Evolutionary conservation across 2,113 vertebrate species (phyloP).

Genomic region (Polypterus bichir): DNA sequence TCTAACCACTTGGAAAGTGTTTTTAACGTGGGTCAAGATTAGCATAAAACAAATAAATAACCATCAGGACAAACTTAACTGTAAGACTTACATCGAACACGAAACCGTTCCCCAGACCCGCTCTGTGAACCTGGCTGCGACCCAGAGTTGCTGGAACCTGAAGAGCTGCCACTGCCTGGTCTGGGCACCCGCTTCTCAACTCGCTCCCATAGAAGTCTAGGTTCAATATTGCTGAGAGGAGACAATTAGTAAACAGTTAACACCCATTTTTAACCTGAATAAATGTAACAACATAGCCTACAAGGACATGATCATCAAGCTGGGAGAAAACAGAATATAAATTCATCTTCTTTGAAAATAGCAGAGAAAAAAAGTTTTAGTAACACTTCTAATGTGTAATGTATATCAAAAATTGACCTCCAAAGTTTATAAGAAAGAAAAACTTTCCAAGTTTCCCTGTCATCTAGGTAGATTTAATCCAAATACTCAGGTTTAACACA

Average conservation of each 20-base stretch:
- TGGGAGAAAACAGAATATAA: no score
- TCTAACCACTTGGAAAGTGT: no score
- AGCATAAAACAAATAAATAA: not conserved
- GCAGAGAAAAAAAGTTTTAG: constrained; percentile 1
- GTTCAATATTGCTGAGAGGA: constrained; percentile 67
- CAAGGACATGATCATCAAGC: no score
- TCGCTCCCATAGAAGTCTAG: constrained; percentile 84
- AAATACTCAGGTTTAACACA: no score
- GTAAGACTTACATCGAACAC: constrained; percentile 73
- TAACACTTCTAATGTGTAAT: no score
- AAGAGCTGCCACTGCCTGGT: constrained; percentile 83
- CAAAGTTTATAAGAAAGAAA: no score
- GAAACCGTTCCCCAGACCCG: constrained; percentile 81
- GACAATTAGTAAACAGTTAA: not conserved
- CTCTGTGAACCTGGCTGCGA: constrained; percentile 83
- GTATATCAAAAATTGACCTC: no score
- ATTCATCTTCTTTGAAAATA: no score
- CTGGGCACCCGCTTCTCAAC: constrained; percentile 85
- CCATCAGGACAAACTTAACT: not conserved
- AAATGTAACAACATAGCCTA: not conserved
- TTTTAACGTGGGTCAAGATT: not conserved
- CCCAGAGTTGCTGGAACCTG: constrained; percentile 85
- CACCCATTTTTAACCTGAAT: not conserved
- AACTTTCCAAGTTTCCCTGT: no score
- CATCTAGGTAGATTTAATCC: no score